A percentile compares a stretch with the other conserved stretches of the same genome.
phyloP scores from a whole-genome alignment of 2,888 invertebrate species.

The Microplitis manilae region DNA sequence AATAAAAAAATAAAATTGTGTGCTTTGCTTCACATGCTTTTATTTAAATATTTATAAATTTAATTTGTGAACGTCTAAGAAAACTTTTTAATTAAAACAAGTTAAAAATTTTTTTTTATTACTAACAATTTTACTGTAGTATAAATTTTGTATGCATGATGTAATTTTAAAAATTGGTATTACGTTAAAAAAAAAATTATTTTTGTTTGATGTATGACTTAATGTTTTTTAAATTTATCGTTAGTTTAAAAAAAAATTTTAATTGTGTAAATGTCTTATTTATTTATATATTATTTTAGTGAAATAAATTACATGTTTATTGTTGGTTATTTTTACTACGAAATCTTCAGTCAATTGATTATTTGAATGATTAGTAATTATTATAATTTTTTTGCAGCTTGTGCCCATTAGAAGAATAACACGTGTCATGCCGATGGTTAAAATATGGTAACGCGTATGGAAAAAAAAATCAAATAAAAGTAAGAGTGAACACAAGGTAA shows the following conservation, averaged over 20 bases:
- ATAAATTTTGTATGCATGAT: no score
- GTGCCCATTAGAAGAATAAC: slow-evolving; percentile 63
- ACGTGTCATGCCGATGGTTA: slow-evolving; percentile 31
- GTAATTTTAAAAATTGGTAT: no score
- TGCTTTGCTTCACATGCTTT: neutral
- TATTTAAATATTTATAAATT: neutral
- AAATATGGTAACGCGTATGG: slow-evolving; percentile 40
- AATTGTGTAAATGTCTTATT: slow-evolving; percentile 6
- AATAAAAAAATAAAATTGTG: neutral
- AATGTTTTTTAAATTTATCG: no score
- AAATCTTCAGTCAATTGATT: no score
- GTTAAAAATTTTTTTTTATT: neutral
- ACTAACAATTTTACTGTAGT: no score
- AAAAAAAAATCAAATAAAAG: slow-evolving; percentile 35
- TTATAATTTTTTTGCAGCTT: slow-evolving; percentile 62
- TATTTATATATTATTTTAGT: slow-evolving; percentile 2
- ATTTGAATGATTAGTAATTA: no score
- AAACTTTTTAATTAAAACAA: neutral
- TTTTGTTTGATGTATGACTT: no score
- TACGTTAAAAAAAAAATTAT: no score
- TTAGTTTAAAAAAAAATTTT: no score
- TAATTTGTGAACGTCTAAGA: neutral
- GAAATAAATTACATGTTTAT: neutral
- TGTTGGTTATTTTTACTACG: neutral
- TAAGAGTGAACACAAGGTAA: neutral